These are phyloP conservation scores for Threskiornis aethiopicus DNA, from an alignment of 2,797 vertebrate genomes.

Conservation along the genomic window DNA sequence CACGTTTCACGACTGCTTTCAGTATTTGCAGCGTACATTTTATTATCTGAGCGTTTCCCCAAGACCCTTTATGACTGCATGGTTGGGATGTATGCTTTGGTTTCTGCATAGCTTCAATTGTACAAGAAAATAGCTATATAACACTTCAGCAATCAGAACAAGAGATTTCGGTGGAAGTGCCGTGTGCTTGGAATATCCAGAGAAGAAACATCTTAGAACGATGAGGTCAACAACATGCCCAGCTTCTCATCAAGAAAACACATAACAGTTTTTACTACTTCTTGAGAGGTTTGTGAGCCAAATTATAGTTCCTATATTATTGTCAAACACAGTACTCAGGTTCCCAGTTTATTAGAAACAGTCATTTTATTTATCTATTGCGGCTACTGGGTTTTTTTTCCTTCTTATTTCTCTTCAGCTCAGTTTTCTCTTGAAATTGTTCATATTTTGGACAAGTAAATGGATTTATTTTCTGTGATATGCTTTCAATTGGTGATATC, in stretches of 20 bases:
- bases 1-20: not conserved
- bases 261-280: constrained; percentile 32
- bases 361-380: constrained; percentile 38
- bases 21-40: not conserved
- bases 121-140: not conserved
- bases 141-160: constrained; percentile 23
- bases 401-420: not conserved
- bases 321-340: constrained; percentile 34
- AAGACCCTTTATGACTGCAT: not conserved
- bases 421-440: constrained; percentile 25
- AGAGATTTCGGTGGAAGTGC: not conserved
- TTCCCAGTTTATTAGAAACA: constrained; percentile 38
- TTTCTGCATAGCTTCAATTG: not conserved
- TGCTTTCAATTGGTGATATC: constrained; percentile 9
- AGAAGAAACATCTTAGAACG: not conserved
- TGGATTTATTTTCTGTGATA: constrained; percentile 16
- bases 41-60: not conserved
- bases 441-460: constrained; percentile 31
- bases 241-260: constrained; percentile 25
- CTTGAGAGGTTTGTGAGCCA: constrained; percentile 62
- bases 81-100: not conserved
- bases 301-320: constrained; percentile 47
- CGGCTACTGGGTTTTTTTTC: not conserved
- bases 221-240: constrained; percentile 48
- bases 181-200: not conserved